phyloP scores from a whole-genome alignment of 2,888 invertebrate genomes.

The Dryococelus australis region DNA sequence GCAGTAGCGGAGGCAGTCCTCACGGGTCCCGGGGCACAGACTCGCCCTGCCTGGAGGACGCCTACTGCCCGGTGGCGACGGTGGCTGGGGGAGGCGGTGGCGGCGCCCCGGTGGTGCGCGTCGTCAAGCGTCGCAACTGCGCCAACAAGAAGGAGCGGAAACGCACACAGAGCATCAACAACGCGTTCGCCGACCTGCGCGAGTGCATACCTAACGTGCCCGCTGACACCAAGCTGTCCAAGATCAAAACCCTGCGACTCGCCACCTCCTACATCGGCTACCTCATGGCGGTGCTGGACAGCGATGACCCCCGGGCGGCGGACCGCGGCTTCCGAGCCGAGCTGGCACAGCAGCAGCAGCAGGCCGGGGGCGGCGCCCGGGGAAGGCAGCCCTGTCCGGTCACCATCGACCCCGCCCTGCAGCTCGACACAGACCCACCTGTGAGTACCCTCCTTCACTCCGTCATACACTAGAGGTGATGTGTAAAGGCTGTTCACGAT shows the following conservation, averaged over 20 bases:
- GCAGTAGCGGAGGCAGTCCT: constrained; percentile 39
- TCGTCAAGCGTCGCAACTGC: constrained; percentile 83
- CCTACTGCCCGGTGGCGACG: background rate
- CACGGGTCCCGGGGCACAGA: constrained; percentile 38
- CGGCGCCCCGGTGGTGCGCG: constrained; percentile 58
- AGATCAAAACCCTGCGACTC: constrained; percentile 91
- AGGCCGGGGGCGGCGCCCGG: constrained; percentile 55
- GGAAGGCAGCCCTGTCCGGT: background rate
- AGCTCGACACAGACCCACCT: constrained; percentile 3
- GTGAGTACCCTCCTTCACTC: constrained; percentile 8
- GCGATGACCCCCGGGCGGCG: constrained; percentile 79
- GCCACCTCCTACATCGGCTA: constrained; percentile 94
- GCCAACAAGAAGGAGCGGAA: constrained; percentile 95
- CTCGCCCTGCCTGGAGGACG: constrained; percentile 35
- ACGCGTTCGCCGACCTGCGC: constrained; percentile 89
- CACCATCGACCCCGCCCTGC: background rate
- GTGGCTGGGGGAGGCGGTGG: background rate
- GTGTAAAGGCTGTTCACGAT: too few species aligned
- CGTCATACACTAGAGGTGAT: background rate
- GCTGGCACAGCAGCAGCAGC: constrained; percentile 60
- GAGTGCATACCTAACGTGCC: constrained; percentile 97
- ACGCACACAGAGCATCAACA: constrained; percentile 93
- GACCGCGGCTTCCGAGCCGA: constrained; percentile 84
- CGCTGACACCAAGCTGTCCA: constrained; percentile 92
- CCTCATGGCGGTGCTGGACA: constrained; percentile 87